Percentiles rank a stretch among this genome's conserved stretches.
phyloP scores from a whole-genome alignment of 2,797 vertebrate species.

The Tragelaphus eurycerus region DNA sequence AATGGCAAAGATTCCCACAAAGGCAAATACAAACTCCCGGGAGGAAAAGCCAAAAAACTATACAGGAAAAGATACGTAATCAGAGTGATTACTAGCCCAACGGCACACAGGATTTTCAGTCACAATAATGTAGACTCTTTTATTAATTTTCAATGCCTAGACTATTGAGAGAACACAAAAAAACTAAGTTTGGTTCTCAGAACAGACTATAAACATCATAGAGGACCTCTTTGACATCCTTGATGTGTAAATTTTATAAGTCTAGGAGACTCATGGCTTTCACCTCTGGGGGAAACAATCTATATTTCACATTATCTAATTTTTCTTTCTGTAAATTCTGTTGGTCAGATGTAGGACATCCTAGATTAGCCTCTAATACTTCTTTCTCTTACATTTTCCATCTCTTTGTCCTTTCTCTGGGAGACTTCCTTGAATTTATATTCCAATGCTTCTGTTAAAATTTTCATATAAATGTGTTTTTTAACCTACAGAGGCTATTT shows the following conservation, averaged over 20 bases:
- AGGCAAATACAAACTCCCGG: neutral
- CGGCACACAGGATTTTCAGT: neutral
- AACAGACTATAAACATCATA: neutral
- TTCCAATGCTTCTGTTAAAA: neutral
- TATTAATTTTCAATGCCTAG: neutral
- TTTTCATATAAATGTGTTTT: neutral
- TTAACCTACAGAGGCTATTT: neutral
- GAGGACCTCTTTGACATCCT: neutral
- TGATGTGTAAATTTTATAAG: neutral
- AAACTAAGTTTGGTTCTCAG: neutral
- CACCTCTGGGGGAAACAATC: neutral
- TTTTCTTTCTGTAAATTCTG: neutral
- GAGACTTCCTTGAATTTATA: neutral
- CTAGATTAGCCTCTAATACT: neutral
- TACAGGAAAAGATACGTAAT: neutral
- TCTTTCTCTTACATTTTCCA: neutral
- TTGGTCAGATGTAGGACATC: neutral
- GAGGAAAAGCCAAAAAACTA: neutral
- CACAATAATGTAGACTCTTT: neutral
- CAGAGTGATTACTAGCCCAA: neutral
- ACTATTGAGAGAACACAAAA: neutral
- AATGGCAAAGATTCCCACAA: constrained; percentile 3
- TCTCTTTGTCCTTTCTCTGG: neutral
- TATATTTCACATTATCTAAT: neutral
- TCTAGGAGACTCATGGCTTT: neutral